Percentiles rank a stretch among this genome's conserved stretches.
phyloP scores from a whole-genome alignment of 2,888 invertebrate genomes.

The Seladonia tumulorum region DNA sequence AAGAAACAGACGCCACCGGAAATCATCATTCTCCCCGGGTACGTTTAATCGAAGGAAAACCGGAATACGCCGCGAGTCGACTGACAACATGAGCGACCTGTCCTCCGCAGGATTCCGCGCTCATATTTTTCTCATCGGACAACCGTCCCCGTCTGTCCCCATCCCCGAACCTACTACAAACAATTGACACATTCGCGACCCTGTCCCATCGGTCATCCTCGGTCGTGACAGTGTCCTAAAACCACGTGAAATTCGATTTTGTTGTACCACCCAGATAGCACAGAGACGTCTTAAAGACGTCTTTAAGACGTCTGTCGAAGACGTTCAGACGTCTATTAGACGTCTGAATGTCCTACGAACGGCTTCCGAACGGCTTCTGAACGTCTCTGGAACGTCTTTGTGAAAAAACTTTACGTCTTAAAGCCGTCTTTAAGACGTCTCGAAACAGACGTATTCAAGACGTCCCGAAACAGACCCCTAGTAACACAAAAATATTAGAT shows the following conservation, averaged over 20 bases:
- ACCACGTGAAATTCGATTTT: neutral
- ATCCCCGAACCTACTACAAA: neutral
- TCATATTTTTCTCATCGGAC: constrained; percentile 32
- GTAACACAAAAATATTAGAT: too few relatives aligned
- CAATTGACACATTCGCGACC: constrained; percentile 23
- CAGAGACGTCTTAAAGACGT: too few relatives aligned
- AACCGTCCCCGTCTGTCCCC: neutral
- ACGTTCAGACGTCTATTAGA: too few relatives aligned
- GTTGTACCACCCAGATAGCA: too few relatives aligned
- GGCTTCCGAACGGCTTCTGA: too few relatives aligned
- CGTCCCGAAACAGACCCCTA: too few relatives aligned
- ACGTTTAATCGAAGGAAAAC: constrained; percentile 77
- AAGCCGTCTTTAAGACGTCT: too few relatives aligned
- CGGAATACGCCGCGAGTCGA: constrained; percentile 73
- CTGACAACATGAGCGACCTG: constrained; percentile 70
- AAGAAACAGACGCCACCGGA: constrained; percentile 81
- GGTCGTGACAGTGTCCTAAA: neutral
- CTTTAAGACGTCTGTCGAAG: too few relatives aligned
- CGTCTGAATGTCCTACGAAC: too few relatives aligned
- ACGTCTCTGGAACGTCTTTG: too few relatives aligned
- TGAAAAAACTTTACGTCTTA: too few relatives aligned
- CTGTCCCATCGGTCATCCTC: neutral
- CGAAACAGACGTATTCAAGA: too few relatives aligned
- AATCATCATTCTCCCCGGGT: constrained; percentile 77
- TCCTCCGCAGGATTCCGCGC: constrained; percentile 48